phyloP scores from a whole-genome alignment of 1,140 invertebrate genomes.

The Drosophila quadrilineata region DNA sequence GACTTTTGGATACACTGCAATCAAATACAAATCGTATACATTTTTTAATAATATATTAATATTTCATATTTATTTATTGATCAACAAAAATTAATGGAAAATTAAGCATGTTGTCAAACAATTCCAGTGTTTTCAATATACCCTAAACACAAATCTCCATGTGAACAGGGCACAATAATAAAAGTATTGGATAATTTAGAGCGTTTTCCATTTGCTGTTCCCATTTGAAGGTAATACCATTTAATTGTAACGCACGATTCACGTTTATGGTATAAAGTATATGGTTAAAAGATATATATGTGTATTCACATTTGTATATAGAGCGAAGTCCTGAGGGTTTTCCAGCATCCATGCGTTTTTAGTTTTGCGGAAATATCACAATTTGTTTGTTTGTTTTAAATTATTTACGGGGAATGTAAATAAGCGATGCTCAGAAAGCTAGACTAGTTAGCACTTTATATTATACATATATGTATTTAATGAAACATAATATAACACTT shows the following conservation, averaged over 20 bases:
- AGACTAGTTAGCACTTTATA: neutral
- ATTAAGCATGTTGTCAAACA: too few species aligned
- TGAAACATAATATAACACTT: too few species aligned
- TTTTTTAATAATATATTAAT: too few species aligned
- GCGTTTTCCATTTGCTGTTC: slow-evolving; percentile 31
- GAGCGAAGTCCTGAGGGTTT: neutral
- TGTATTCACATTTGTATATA: too few species aligned
- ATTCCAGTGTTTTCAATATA: too few species aligned
- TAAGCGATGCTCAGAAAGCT: slow-evolving; percentile 2
- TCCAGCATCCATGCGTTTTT: slow-evolving; percentile 29
- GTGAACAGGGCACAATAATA: neutral
- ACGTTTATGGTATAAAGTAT: neutral
- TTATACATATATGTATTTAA: neutral
- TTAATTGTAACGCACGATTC: slow-evolving; percentile 62
- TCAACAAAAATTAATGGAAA: too few species aligned
- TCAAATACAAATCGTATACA: neutral
- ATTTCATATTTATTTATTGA: too few species aligned
- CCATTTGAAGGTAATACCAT: slow-evolving; percentile 66
- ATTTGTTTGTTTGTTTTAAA: slow-evolving; percentile 53
- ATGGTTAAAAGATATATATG: too few species aligned
- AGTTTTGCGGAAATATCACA: slow-evolving; percentile 57
- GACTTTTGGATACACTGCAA: neutral
- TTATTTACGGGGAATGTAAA: slow-evolving; percentile 59
- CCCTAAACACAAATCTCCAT: neutral
- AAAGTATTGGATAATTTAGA: slow-evolving; percentile 40